These are phyloP conservation scores for Hippocampus barbouri DNA, from an alignment of 2,113 vertebrate species.

Conservation along the genomic window DNA sequence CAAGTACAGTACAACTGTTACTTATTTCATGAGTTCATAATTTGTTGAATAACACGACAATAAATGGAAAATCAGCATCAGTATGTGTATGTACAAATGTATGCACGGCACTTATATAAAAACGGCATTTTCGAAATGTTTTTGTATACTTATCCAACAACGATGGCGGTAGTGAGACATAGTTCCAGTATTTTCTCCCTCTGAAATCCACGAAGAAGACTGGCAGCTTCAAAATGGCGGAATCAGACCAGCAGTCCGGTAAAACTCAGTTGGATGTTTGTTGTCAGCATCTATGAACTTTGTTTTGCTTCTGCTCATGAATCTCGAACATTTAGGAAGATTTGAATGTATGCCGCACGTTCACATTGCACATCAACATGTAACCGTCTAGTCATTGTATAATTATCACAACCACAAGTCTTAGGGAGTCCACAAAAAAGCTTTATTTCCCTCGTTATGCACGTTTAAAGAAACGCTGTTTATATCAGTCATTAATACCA, in stretches of 20 bases:
- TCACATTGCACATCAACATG: neutral
- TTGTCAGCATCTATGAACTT: neutral
- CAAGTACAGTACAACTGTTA: neutral
- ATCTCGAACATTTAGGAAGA: neutral
- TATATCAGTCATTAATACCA: neutral
- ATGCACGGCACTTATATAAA: neutral
- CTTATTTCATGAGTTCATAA: neutral
- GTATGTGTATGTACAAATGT: neutral
- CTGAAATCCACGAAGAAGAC: slow-evolving; percentile 33
- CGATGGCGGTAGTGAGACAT: slow-evolving; percentile 9
- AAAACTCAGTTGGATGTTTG: slow-evolving; percentile 18
- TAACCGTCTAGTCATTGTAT: neutral
- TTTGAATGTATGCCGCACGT: neutral
- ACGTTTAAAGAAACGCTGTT: neutral
- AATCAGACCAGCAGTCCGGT: slow-evolving; percentile 55
- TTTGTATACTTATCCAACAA: neutral
- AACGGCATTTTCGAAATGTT: neutral
- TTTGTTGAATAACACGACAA: neutral
- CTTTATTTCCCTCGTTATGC: neutral
- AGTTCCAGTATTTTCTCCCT: neutral
- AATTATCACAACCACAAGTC: neutral
- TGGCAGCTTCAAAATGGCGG: slow-evolving; percentile 50
- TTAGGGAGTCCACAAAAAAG: neutral
- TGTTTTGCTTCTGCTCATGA: neutral
- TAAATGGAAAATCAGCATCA: neutral